phyloP scores from a whole-genome alignment of 2,113 vertebrate genomes.

The Neolamprologus modestus region DNA sequence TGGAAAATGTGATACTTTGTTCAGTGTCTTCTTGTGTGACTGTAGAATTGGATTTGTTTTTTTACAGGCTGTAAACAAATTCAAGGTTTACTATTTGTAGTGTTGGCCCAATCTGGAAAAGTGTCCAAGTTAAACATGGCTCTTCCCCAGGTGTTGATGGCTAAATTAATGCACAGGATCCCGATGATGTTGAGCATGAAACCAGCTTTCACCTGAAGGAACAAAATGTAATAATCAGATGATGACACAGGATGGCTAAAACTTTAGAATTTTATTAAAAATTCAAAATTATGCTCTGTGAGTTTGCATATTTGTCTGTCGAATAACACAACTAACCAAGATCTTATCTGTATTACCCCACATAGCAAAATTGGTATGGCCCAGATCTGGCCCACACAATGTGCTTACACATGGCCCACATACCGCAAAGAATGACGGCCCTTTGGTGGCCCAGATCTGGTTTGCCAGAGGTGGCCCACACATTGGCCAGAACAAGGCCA shows the following conservation, averaged over 20 bases:
- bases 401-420: background rate
- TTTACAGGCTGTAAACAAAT: background rate
- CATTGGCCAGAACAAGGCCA: background rate
- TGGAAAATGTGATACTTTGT: background rate
- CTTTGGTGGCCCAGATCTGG: background rate
- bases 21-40: background rate
- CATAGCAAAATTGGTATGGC: background rate
- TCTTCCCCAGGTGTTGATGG: constrained; percentile 85
- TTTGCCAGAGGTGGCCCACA: background rate
- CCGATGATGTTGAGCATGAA: constrained; percentile 81
- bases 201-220: constrained; percentile 76
- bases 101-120: constrained; percentile 84
- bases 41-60: background rate
- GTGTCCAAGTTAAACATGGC: constrained; percentile 74
- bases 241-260: background rate
- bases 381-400: background rate
- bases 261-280: background rate
- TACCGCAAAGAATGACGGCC: background rate
- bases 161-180: constrained; percentile 76
- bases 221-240: background rate
- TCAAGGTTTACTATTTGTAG: background rate
- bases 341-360: background rate
- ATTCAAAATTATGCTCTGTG: background rate
- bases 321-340: background rate
- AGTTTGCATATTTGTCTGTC: background rate